Evolutionary conservation across 2,113 vertebrate genomes (phyloP).

Genomic region (Solea solea): DNA sequence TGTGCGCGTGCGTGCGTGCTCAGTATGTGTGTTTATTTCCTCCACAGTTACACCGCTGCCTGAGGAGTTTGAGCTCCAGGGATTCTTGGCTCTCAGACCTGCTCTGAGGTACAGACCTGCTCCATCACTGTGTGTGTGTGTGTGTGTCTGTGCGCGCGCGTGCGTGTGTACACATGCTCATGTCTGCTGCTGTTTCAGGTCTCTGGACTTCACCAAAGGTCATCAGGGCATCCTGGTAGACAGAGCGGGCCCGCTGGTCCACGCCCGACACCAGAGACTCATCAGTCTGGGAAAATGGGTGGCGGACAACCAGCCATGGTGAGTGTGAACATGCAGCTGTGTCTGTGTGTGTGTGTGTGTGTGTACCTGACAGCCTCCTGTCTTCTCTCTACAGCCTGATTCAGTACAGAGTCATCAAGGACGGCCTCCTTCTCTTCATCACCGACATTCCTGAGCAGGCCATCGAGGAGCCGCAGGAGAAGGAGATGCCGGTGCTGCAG

Average conservation of each 20-base stretch:
- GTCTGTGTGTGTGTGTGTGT: background rate
- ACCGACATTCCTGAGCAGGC: constrained; percentile 93
- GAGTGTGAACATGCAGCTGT: constrained; percentile 15
- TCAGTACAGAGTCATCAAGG: constrained; percentile 89
- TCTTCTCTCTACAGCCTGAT: constrained; percentile 84
- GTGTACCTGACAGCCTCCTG: background rate
- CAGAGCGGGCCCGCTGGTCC: constrained; percentile 87
- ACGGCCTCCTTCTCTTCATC: constrained; percentile 91
- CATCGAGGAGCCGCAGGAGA: constrained; percentile 90
- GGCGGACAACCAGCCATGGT: constrained; percentile 93
- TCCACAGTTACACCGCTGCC: constrained; percentile 90
- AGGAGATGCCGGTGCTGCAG: constrained; percentile 89
- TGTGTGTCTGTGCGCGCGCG: background rate
- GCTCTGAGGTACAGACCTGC: constrained; percentile 85
- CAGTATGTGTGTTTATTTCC: constrained; percentile 21
- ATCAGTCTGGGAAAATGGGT: constrained; percentile 94
- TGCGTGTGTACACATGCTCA: background rate
- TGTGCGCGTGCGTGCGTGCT: too few species aligned
- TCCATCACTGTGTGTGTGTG: background rate
- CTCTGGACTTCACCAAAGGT: constrained; percentile 97
- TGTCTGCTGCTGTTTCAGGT: constrained; percentile 77
- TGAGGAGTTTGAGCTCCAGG: constrained; percentile 98
- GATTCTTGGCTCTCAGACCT: constrained; percentile 95
- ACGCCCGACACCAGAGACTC: constrained; percentile 90
- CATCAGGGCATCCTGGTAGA: constrained; percentile 94